Conservation (phyloP, 2,888 invertebrate species). For the Ornithoptera priamus region DNA sequence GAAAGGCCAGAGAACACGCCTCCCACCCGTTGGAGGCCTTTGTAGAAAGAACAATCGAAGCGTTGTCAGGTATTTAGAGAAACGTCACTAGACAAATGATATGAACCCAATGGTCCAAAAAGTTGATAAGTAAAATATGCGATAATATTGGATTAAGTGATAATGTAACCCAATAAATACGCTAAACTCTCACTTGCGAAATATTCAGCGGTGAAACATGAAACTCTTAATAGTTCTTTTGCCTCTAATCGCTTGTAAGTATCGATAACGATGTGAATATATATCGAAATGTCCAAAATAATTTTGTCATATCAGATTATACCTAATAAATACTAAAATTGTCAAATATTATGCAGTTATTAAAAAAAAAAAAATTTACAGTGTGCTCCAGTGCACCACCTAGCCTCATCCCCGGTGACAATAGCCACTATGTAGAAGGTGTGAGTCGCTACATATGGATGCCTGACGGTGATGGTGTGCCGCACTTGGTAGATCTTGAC, state of each 20-base stretch:
- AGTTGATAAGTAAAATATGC: not conserved
- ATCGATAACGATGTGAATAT: too few species aligned
- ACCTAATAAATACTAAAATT: too few species aligned
- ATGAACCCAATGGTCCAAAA: not conserved
- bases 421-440: constrained; percentile 44
- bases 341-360: too few species aligned
- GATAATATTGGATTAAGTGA: constrained; percentile 13
- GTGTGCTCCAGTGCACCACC: constrained; percentile 24
- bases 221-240: constrained; percentile 31
- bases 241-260: constrained; percentile 32
- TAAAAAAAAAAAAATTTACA: not conserved
- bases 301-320: too few species aligned
- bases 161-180: constrained; percentile 19
- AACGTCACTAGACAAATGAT: too few species aligned
- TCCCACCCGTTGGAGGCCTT: too few species aligned
- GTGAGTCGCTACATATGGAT: constrained; percentile 45
- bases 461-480: constrained; percentile 41
- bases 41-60: too few species aligned
- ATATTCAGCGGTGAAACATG: constrained; percentile 19
- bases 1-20: too few species aligned
- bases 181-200: not conserved
- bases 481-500: constrained; percentile 43
- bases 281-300: too few species aligned
- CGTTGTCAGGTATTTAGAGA: too few species aligned
- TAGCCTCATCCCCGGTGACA: constrained; percentile 37